Evolutionary conservation across 2,113 vertebrate species (phyloP).

Genomic region (Phaethon lepturus): DNA sequence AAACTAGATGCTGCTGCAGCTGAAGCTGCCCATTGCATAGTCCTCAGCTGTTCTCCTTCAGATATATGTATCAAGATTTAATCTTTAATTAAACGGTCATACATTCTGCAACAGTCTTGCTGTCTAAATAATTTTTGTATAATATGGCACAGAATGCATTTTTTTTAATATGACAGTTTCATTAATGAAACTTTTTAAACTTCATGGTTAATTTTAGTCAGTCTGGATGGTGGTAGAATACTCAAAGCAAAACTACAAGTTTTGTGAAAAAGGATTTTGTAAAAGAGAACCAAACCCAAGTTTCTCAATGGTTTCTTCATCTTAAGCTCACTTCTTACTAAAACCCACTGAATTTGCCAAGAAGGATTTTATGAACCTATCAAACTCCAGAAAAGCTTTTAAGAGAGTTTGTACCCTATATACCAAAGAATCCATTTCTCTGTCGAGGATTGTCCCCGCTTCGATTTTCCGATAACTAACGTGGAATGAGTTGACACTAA

Average conservation of each 20-base stretch:
- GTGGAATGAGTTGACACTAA: neutral
- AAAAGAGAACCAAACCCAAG: neutral
- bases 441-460: neutral
- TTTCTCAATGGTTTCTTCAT: neutral
- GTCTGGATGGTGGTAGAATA: neutral
- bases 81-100: neutral
- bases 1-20: neutral
- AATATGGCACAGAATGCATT: rapidly evolving
- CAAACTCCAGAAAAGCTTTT: neutral
- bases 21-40: neutral
- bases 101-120: neutral
- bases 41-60: neutral
- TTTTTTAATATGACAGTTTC: neutral
- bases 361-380: neutral
- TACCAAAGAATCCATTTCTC: neutral
- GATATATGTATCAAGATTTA: neutral
- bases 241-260: neutral
- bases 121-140: neutral
- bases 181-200: neutral
- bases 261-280: neutral
- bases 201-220: neutral
- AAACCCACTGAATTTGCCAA: neutral
- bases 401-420: neutral
- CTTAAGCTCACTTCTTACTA: neutral
- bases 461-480: neutral